A percentile compares a stretch with the other conserved stretches of the same genome.
Conservation (phyloP, 2,888 invertebrate genomes). For the Ischnus inquisitorius region DNA sequence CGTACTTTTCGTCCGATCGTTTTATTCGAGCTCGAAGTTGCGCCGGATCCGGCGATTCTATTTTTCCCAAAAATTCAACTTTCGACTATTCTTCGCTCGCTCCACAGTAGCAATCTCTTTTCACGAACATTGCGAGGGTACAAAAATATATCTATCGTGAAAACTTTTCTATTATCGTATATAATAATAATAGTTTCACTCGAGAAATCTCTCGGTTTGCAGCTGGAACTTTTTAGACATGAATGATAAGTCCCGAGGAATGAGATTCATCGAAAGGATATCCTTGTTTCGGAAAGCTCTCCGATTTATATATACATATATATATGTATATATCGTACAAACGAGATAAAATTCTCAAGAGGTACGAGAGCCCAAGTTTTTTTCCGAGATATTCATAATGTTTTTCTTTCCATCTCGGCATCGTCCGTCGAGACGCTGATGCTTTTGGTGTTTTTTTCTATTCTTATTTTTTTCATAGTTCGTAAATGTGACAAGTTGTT, state of each 20-base stretch:
- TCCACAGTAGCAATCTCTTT: not conserved
- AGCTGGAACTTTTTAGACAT: conserved; percentile 25
- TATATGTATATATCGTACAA: not conserved
- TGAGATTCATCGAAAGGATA: conserved; percentile 36
- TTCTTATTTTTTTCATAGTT: conserved; percentile 39
- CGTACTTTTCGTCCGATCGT: not conserved
- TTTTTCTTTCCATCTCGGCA: conserved; percentile 42
- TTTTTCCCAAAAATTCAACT: not conserved
- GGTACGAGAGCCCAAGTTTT: conserved; percentile 54
- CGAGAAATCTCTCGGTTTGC: not conserved
- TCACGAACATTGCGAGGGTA: not conserved
- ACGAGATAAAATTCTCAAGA: conserved; percentile 32
- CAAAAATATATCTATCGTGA: not conserved
- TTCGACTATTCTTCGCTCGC: not conserved
- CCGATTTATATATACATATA: not conserved
- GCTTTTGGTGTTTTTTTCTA: not conserved
- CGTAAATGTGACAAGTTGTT: conserved; percentile 58
- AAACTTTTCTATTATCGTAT: not conserved
- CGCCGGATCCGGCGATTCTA: not conserved
- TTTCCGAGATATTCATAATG: conserved; percentile 27
- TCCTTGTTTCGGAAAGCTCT: conserved; percentile 23
- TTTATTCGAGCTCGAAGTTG: not conserved
- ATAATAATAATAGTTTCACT: not conserved
- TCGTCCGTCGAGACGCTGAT: conserved; percentile 34
- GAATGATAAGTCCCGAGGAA: conserved; percentile 9